Evolutionary conservation across 2,797 vertebrate genomes (phyloP).

Genomic region (Manis pentadactyla): DNA sequence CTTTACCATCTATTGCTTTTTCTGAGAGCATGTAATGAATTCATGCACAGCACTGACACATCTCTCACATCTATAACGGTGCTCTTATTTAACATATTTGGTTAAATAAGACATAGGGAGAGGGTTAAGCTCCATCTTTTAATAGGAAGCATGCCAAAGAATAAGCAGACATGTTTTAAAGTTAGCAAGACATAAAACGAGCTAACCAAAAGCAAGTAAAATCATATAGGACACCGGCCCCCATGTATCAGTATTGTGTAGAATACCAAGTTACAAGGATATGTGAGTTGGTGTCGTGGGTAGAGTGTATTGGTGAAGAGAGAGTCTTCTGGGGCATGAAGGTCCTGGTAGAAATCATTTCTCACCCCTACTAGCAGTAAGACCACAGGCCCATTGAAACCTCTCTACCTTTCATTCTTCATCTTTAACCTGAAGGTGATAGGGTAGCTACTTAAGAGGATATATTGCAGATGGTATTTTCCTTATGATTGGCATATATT

Average conservation of each 20-base stretch:
- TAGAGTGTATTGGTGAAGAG: background rate
- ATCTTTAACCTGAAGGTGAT: background rate
- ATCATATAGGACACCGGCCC: background rate
- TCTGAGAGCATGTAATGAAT: slow-evolving; percentile 50
- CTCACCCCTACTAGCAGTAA: background rate
- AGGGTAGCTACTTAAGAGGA: background rate
- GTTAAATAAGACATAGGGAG: background rate
- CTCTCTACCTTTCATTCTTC: background rate
- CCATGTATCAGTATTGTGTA: background rate
- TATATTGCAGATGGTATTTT: background rate
- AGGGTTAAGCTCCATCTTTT: background rate
- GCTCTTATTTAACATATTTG: slow-evolving; percentile 41
- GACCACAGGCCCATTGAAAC: background rate
- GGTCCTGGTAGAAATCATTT: background rate
- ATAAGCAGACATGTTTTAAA: background rate
- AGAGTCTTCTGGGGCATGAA: background rate
- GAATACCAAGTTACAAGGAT: background rate
- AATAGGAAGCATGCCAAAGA: background rate
- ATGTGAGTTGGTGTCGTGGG: background rate
- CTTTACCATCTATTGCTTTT: slow-evolving; percentile 47
- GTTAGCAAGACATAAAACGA: slow-evolving; percentile 45
- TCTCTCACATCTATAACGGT: background rate
- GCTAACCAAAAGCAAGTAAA: background rate
- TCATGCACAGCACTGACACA: background rate
- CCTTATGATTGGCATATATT: background rate